A percentile compares a stretch with the other conserved stretches of the same genome.
phyloP scores from a whole-genome alignment of 2,888 invertebrate genomes.

The Melanchra persicariae region DNA sequence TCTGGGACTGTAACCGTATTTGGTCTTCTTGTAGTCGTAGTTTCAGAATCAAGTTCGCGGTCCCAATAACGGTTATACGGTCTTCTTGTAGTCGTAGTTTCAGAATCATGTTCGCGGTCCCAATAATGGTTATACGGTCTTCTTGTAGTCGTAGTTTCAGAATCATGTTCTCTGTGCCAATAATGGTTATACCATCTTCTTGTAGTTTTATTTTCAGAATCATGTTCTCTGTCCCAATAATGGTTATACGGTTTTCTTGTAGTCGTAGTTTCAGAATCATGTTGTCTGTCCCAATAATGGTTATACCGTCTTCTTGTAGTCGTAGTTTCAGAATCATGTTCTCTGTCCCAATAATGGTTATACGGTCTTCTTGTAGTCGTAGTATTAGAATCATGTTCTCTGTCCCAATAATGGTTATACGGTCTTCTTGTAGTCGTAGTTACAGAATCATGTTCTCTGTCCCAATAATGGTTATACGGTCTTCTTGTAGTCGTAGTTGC shows the following conservation, averaged over 20 bases:
- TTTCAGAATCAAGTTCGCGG: not conserved
- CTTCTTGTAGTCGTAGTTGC: not conserved
- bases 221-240: too few species aligned
- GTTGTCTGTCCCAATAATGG: too few species aligned
- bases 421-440: not conserved
- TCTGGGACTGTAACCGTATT: not conserved
- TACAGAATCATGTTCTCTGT: not conserved
- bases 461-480: not conserved
- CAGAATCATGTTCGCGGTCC: not conserved
- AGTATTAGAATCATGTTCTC: not conserved
- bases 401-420: not conserved
- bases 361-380: not conserved
- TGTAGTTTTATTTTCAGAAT: not conserved
- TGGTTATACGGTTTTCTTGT: not conserved
- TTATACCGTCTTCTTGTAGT: not conserved
- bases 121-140: not conserved
- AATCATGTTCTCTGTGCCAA: too few species aligned
- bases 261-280: not conserved
- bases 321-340: not conserved
- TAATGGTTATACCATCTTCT: not conserved
- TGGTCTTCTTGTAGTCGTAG: not conserved
- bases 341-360: too few species aligned
- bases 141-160: not conserved
- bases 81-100: not conserved
- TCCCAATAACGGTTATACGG: not conserved